Base-by-base conservation (phyloP, 2,888 invertebrate species). In the Synanthedon myopaeformis region DNA sequence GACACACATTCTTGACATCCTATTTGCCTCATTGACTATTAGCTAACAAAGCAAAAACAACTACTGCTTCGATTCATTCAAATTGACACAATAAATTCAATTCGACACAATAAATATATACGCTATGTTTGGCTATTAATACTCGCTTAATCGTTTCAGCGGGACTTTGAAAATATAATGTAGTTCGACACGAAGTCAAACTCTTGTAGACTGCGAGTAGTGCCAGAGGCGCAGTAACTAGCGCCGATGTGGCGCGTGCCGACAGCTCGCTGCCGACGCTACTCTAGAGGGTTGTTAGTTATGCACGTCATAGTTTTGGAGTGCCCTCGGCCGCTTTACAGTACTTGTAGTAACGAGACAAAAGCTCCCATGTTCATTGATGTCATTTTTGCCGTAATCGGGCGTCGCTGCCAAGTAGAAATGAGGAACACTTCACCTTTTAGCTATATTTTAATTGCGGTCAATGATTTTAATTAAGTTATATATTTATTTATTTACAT, bases 201-300 rank as follows among this genome's bases (percentile, higher is more conserved):
- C 45, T 45, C 12, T 45, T 12, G 45, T 45, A n/a, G 14, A 14
- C 12, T 14, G 45, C 58, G 51, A 57, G 56, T 59, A 63, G 55
- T 61, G 57, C 55, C 61, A 67, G 64, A 56, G 62, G 54, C 58
- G 58, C 54, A 58, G 63, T 59, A 70, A 74, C 69, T 69, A 74
- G 74, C 13, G 70, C 64, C 57, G 71, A 58, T 58, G 35, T 35
- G 73, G 74, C 76, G 73, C 78, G 78, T 74, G 79, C 76, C 72
- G 71, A 61, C 70, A 64, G 70, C 62, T 69, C 66, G 63, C 70
- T 62, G 58, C 55, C 70, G 69, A 49, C 62, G 63, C 69, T 67
- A 72, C 70, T 69, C 76, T 80, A 74, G 70, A 80, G 78, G 68
- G 74, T 64, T 77, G 77, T 82, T 85, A 81, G 82, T 82, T 84